Percentiles rank a stretch among this genome's conserved stretches.
These are phyloP conservation scores for Lineus longissimus DNA, from an alignment of 1,140 invertebrate genomes.

Conservation along the genomic window DNA sequence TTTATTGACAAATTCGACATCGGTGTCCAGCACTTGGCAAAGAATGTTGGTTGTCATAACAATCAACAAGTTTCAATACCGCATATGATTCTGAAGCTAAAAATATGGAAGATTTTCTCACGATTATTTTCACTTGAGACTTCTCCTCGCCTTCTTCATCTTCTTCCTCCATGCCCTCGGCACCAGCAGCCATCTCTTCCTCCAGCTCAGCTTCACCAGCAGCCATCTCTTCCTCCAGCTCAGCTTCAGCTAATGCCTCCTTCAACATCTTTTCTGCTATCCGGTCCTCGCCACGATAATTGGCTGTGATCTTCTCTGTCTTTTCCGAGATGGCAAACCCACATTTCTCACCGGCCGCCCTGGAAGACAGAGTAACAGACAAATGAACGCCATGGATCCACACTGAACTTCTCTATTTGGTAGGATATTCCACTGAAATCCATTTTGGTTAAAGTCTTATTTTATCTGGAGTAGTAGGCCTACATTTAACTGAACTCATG, in stretches of 20 bases:
- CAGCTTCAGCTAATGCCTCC: conserved; percentile 3
- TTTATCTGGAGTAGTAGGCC: neutral
- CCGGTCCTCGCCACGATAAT: conserved; percentile 20
- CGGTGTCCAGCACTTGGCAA: no score
- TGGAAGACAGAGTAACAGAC: no score
- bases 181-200: neutral
- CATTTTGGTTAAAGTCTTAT: neutral
- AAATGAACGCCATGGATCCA: conserved; percentile 7
- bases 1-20: no score
- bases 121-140: no score
- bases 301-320: conserved; percentile 31
- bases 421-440: no score
- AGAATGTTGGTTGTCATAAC: no score
- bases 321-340: conserved; percentile 39
- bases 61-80: no score
- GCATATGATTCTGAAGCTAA: no score
- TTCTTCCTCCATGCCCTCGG: neutral
- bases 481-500: neutral
- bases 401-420: conserved; percentile 30
- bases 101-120: no score
- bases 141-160: no score
- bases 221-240: neutral
- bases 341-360: conserved; percentile 36
- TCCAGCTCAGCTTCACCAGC: neutral
- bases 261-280: conserved; percentile 16